phyloP scores from a whole-genome alignment of 2,113 vertebrate genomes.

The Acrocephalus kingi region DNA sequence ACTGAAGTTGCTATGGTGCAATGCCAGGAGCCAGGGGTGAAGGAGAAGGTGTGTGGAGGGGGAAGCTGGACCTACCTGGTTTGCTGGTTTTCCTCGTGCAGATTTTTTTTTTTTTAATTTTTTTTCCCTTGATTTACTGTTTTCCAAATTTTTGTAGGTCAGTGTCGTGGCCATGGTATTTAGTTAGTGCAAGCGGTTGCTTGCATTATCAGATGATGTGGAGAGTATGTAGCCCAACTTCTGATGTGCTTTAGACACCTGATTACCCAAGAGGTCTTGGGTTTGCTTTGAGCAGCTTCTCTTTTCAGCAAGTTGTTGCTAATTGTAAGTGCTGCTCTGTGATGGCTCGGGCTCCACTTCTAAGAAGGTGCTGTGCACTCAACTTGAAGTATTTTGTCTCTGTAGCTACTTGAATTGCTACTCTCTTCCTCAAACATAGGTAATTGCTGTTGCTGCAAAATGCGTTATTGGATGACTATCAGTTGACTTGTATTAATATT shows the following conservation, averaged over 20 bases:
- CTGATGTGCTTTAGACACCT: not conserved
- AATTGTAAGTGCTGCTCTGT: not conserved
- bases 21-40: not conserved
- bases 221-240: not conserved
- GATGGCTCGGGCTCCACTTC: not conserved
- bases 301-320: not conserved
- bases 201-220: not conserved
- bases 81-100: not conserved
- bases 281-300: not conserved
- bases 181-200: not conserved
- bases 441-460: not conserved
- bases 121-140: not conserved
- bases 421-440: not conserved
- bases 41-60: not conserved
- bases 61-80: not conserved
- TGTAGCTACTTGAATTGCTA: not conserved
- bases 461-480: conserved; percentile 17
- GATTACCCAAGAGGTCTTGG: not conserved
- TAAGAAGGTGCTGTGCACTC: not conserved
- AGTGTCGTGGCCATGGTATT: rapidly evolving
- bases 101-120: not conserved
- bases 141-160: not conserved
- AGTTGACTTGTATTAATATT: conserved; percentile 70
- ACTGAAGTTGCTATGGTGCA: rapidly evolving
- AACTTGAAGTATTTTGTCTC: not conserved